Evolutionary conservation across 2,113 vertebrate genomes (phyloP).

Genomic region (Monarcha castaneiventris): DNA sequence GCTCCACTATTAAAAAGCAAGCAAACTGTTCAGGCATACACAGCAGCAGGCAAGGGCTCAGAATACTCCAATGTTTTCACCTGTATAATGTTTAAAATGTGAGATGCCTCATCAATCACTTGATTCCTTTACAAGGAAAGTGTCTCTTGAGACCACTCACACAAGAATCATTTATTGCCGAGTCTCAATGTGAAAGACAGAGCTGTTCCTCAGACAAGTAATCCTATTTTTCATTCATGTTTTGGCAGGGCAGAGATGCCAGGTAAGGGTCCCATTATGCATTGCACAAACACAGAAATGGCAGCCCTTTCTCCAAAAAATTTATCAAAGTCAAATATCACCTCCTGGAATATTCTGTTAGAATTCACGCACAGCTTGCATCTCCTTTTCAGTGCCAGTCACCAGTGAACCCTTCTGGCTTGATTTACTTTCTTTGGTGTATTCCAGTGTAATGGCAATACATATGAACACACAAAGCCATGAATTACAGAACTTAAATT

Average conservation of each 20-base stretch:
- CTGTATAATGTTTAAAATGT: neutral
- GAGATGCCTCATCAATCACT: slow-evolving; percentile 1
- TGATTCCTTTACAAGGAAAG: neutral
- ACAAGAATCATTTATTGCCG: neutral
- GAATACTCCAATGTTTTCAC: neutral
- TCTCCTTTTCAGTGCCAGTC: neutral
- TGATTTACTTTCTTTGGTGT: neutral
- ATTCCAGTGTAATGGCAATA: neutral
- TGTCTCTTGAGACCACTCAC: neutral
- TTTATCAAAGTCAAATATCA: neutral
- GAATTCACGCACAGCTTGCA: neutral
- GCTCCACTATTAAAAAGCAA: neutral
- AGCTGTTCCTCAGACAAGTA: slow-evolving; percentile 10
- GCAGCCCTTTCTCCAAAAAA: neutral
- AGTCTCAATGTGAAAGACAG: slow-evolving; percentile 10
- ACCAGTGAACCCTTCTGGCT: neutral
- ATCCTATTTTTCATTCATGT: neutral
- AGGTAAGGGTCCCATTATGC: neutral
- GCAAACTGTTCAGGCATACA: neutral
- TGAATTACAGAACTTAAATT: neutral
- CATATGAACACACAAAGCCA: neutral
- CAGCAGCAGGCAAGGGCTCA: neutral
- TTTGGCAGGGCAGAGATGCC: neutral
- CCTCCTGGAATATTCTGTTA: neutral
- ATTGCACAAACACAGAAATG: neutral